phyloP scores from a whole-genome alignment of 2,888 invertebrate genomes.

The Pegoplata infirma region DNA sequence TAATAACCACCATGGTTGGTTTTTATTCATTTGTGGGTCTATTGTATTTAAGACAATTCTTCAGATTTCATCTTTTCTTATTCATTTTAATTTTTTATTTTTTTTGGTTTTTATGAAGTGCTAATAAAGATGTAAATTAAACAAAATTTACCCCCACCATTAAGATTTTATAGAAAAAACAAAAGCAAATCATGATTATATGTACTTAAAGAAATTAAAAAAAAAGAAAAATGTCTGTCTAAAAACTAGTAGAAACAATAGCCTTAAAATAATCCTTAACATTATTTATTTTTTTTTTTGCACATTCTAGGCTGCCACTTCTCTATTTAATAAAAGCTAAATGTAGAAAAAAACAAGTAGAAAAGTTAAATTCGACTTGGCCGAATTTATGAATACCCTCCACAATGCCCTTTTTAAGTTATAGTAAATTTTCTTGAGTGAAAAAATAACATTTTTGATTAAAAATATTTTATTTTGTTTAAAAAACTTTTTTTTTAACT shows the following conservation, averaged over 20 bases:
- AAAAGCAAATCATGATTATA: no score
- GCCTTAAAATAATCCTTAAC: background rate
- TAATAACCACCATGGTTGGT: background rate
- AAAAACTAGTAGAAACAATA: background rate
- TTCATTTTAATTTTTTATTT: background rate
- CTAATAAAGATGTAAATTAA: conserved; percentile 42
- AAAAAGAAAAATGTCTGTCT: background rate
- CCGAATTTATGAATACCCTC: no score
- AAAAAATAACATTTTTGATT: no score
- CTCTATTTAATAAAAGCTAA: background rate
- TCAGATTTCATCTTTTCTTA: background rate
- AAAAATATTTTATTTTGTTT: no score
- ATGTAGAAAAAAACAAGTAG: background rate
- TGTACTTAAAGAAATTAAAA: background rate
- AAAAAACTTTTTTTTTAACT: no score
- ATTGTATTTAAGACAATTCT: background rate
- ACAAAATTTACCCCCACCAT: background rate
- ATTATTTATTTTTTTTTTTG: background rate
- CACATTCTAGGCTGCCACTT: background rate
- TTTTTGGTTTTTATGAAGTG: conserved; percentile 39
- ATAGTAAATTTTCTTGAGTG: no score
- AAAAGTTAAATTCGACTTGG: no score
- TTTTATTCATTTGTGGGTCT: background rate
- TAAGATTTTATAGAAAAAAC: background rate
- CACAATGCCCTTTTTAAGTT: no score